Percentiles rank a stretch among this genome's conserved stretches.
These are phyloP conservation scores for Podarcis raffonei DNA, from an alignment of 2,113 vertebrate genomes.

Conservation along the genomic window DNA sequence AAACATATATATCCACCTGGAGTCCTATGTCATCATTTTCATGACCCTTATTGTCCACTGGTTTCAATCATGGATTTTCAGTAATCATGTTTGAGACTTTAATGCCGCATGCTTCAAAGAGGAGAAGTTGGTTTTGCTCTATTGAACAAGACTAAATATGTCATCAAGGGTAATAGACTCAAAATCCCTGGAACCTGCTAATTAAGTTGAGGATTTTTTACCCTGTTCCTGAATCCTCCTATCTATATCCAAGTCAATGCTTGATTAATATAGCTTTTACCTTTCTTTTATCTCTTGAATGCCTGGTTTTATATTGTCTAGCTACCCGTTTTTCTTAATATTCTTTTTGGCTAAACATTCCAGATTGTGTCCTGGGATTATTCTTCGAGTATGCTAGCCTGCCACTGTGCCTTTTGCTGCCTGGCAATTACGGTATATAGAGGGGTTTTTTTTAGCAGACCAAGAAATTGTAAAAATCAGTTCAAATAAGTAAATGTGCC, in stretches of 20 bases:
- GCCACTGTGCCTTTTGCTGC: background rate
- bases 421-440: background rate
- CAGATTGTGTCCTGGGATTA: background rate
- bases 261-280: background rate
- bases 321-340: background rate
- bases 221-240: background rate
- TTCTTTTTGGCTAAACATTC: slow-evolving; percentile 5
- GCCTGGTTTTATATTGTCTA: background rate
- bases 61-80: background rate
- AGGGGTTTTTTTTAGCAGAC: background rate
- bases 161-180: background rate
- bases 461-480: background rate
- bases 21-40: background rate
- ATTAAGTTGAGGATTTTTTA: background rate
- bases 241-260: background rate
- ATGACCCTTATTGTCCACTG: background rate
- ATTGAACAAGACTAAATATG: background rate
- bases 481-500: background rate
- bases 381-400: background rate
- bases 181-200: background rate
- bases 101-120: background rate
- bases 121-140: background rate
- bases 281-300: background rate
- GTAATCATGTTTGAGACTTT: background rate
- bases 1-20: background rate